Conservation (phyloP, 1,140 invertebrate species). For the Hycleus cichorii region DNA sequence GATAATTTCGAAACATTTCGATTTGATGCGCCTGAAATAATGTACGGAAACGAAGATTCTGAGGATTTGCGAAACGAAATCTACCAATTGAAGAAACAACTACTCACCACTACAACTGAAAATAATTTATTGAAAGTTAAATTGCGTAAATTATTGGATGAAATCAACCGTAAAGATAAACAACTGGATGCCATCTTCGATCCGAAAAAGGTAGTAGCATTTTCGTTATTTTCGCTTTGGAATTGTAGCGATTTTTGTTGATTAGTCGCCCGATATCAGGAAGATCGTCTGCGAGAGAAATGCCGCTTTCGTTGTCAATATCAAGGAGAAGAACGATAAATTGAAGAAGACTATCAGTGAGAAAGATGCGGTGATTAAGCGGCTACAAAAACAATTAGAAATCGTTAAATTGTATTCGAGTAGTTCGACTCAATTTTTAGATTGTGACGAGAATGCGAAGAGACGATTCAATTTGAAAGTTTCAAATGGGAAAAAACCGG, state of each 20-base stretch:
- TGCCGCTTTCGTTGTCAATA: conserved; percentile 5
- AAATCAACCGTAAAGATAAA: conserved; percentile 30
- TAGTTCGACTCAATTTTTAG: too few species aligned
- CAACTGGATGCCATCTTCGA: conserved; percentile 24
- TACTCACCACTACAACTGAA: conserved; percentile 27
- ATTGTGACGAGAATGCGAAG: too few species aligned
- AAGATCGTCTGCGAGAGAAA: conserved; percentile 8
- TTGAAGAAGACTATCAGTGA: neutral
- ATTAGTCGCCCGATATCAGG: conserved; percentile 1
- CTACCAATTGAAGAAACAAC: conserved; percentile 29
- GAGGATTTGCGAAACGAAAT: conserved; percentile 31
- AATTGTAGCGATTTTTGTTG: neutral
- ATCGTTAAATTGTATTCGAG: conserved; percentile 2
- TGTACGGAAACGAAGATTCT: neutral
- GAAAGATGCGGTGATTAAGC: conserved; percentile 5
- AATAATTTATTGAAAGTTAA: conserved; percentile 36
- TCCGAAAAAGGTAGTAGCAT: conserved; percentile 12
- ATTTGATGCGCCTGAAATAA: too few species aligned
- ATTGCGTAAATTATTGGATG: conserved; percentile 30
- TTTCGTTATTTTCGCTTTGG: neutral
- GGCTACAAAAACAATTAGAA: conserved; percentile 2
- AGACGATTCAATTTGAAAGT: too few species aligned
- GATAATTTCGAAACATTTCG: too few species aligned
- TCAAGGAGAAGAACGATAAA: conserved; percentile 13
- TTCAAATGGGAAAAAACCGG: neutral